A percentile compares a stretch with the other conserved stretches of the same genome.
Evolutionary conservation across 2,888 invertebrate genomes (phyloP).

Genomic region (Elaeidobius kamerunicus): DNA sequence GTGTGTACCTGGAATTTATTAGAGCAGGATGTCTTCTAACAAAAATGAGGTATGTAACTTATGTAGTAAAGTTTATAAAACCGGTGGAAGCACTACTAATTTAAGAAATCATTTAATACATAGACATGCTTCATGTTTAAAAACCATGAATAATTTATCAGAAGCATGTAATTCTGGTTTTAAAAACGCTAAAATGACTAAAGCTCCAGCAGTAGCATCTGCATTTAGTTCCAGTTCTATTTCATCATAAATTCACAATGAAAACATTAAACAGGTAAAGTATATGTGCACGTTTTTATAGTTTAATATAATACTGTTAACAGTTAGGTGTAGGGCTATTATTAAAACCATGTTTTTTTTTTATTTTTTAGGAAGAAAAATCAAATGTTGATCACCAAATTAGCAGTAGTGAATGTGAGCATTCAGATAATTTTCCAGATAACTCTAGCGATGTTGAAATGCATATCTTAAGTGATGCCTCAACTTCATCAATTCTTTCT

Average conservation of each 20-base stretch:
- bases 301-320: no score
- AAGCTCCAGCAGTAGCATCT: no score
- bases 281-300: neutral
- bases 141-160: neutral
- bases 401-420: neutral
- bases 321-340: no score
- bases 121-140: slow-evolving; percentile 6
- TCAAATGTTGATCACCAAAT: neutral
- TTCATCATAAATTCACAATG: no score
- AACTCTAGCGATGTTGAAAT: neutral
- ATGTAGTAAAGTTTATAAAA: slow-evolving; percentile 5
- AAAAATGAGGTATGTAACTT: slow-evolving; percentile 6
- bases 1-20: no score
- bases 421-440: no score
- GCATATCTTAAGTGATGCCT: neutral
- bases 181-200: neutral
- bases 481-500: neutral
- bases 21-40: slow-evolving; percentile 1
- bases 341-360: neutral
- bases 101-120: slow-evolving; percentile 3
- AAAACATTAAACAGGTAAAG: neutral
- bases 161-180: neutral
- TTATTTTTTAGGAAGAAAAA: neutral
- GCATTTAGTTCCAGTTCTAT: neutral
- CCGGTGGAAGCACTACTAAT: slow-evolving; percentile 1